Evolutionary conservation across 2,888 invertebrate genomes (phyloP), one percentile per base, ranked within the genome.

Genomic region (Diarsia rubi): DNA sequence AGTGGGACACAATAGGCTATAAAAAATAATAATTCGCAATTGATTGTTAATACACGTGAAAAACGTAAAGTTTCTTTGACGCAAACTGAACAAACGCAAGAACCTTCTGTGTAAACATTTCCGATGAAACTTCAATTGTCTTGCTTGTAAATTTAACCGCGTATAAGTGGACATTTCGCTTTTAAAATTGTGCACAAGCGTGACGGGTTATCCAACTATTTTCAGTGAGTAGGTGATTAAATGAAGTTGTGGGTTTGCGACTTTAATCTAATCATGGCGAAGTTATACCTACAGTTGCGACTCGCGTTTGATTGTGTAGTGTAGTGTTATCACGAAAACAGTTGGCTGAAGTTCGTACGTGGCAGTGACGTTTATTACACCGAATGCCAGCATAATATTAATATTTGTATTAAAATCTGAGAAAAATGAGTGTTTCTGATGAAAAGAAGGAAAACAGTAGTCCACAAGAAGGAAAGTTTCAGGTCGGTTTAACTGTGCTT

Each of bases 341-440:
- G 91, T 93, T 90, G 91, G 91, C 91, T 88, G 88, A 91, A 83
- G 88, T 88, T 88, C 84, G 90, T 94, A 96, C 96, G 96, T 96
- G 96, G 96, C 95, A 90, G 89, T 95, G 93, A 85, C 78, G 82
- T 79, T 65, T 75, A 68, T 45, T 69, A 21, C 67, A 73, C 24
- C 54, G 60, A 75, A 74, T 42, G 49, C 68, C 77, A 68, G 78
- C 42, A 24, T 45, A 69, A 65, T 67, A 78, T 69, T 74, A 73
- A 75, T 74, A 73, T 80, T 75, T 79, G 42, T 8, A 45, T 42
- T 54, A 82, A 69, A 82, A 78, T 79, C 65, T 62, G 44, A 72
- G 59, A 84, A 92, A 90, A 81, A 94, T 93, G 92, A 88, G 90
- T 89, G 88, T 90, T 79, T 88, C 91, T 73, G 86, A 89, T 59